These are phyloP conservation scores for Orchesellides sinensis DNA, from an alignment of 2,888 invertebrate species.

Conservation along the genomic window DNA sequence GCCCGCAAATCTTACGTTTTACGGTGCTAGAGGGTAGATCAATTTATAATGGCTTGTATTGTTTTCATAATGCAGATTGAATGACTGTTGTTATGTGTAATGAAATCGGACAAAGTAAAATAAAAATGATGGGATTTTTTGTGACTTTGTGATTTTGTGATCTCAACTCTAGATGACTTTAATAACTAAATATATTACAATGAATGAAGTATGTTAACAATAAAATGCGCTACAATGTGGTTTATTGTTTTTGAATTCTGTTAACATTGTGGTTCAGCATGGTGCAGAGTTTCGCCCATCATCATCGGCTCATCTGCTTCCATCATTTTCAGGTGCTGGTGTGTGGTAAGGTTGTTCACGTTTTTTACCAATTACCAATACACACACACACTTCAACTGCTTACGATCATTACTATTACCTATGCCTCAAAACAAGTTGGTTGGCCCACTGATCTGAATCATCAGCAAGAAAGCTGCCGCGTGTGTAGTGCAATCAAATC, in stretches of 20 bases:
- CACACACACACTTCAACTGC: too few species aligned
- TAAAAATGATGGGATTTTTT: not conserved
- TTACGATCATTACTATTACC: not conserved
- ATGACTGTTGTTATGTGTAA: not conserved
- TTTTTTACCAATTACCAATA: too few species aligned
- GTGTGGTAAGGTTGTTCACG: too few species aligned
- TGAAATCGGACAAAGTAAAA: not conserved
- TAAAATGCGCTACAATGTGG: constrained; percentile 19
- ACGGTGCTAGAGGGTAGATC: constrained; percentile 18
- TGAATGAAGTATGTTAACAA: constrained; percentile 20
- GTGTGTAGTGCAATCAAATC: constrained; percentile 2
- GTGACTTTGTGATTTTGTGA: constrained; percentile 24
- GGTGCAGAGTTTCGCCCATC: not conserved
- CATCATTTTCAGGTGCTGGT: not conserved
- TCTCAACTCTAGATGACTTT: not conserved
- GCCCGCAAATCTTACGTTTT: constrained; percentile 10
- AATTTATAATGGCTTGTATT: not conserved
- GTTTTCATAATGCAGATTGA: not conserved
- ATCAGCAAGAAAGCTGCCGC: constrained; percentile 1
- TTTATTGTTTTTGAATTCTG: constrained; percentile 31
- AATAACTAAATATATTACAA: constrained; percentile 5
- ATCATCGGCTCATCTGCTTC: not conserved
- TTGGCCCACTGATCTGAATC: constrained; percentile 49
- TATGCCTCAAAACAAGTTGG: constrained; percentile 26
- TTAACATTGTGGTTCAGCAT: not conserved